Percentiles rank a stretch among this genome's conserved stretches.
These are phyloP conservation scores for Caradrina kadenii DNA, from an alignment of 2,888 invertebrate species.

Conservation along the genomic window DNA sequence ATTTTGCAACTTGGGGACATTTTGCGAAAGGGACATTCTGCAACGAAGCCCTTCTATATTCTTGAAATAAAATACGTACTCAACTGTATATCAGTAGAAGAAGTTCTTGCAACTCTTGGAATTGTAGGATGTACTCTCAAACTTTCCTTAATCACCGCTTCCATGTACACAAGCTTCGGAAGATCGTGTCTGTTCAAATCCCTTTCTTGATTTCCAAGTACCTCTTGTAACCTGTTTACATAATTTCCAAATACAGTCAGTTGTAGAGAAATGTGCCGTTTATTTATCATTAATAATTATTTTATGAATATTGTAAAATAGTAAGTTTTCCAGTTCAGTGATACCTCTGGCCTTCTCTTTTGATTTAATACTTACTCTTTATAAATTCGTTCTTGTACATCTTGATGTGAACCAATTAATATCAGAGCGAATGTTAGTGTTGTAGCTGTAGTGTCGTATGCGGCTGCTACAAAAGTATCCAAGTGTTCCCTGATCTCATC, in stretches of 20 bases:
- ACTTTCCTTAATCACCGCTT: constrained; percentile 49
- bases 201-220: constrained; percentile 19
- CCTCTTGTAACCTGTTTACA: constrained; percentile 16
- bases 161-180: constrained; percentile 30
- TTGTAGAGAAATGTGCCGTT: no score
- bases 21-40: no score
- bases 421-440: constrained; percentile 10
- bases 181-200: constrained; percentile 44
- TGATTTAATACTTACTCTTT: constrained; percentile 39
- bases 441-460: constrained; percentile 39
- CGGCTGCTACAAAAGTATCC: constrained; percentile 31
- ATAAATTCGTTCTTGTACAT: constrained; percentile 34
- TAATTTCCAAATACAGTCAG: not conserved
- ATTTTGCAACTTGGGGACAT: no score
- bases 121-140: constrained; percentile 41
- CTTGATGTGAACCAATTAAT: constrained; percentile 33
- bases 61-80: constrained; percentile 3
- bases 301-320: no score
- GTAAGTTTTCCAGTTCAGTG: no score
- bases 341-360: not conserved
- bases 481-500: constrained; percentile 44
- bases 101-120: constrained; percentile 30
- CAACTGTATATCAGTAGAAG: constrained; percentile 25
- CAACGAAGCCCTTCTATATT: no score
- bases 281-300: no score